Evolutionary conservation across 2,888 invertebrate genomes (phyloP).

Genomic region (Tetranychus truncatus): DNA sequence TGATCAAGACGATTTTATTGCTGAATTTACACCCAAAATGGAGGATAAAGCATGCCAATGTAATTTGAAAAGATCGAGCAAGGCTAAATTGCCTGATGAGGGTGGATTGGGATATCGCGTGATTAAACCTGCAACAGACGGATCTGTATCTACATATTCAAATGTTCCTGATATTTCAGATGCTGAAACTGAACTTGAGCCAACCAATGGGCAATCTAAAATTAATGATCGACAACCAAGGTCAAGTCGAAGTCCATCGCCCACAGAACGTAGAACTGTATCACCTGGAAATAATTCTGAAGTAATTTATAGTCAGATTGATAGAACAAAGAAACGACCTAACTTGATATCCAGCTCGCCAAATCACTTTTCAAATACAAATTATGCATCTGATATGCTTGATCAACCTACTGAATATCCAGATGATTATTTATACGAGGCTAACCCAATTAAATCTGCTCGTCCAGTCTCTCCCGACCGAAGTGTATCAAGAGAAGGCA

Average conservation of each 20-base stretch:
- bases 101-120: constrained; percentile 7
- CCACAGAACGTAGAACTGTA: background rate
- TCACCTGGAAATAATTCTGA: constrained; percentile 10
- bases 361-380: background rate
- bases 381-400: background rate
- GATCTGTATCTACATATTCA: constrained; percentile 26
- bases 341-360: background rate
- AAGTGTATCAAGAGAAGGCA: background rate
- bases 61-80: constrained; percentile 13
- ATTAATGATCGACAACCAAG: background rate
- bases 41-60: constrained; percentile 13
- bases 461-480: background rate
- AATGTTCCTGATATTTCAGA: constrained; percentile 24
- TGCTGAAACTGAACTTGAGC: background rate
- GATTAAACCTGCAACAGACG: constrained; percentile 24
- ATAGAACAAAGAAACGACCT: constrained; percentile 23
- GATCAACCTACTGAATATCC: background rate
- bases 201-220: background rate
- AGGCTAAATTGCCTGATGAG: background rate
- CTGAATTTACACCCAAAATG: constrained; percentile 16
- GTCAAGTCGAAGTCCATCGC: too few species aligned
- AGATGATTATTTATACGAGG: constrained; percentile 7
- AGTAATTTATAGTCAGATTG: constrained; percentile 26
- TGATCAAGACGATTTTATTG: background rate
- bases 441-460: background rate